A percentile compares a stretch with the other conserved stretches of the same genome.
These are phyloP conservation scores for Aphidius ervi DNA, from an alignment of 1,140 invertebrate species.

Conservation along the genomic window DNA sequence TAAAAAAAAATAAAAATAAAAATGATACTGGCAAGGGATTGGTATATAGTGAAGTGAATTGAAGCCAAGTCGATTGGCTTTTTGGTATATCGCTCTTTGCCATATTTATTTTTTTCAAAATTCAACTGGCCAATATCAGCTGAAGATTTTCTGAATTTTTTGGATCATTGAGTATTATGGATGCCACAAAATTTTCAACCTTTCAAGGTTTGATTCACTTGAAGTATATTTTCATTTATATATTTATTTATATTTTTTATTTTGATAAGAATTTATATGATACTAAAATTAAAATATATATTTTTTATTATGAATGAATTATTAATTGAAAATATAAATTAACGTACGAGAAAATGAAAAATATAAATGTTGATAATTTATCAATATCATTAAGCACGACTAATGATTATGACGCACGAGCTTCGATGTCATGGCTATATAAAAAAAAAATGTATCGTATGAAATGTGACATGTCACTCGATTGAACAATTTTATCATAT, in stretches of 20 bases:
- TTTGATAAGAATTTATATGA: too few relatives aligned
- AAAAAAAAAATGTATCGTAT: neutral
- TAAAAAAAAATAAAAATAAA: neutral
- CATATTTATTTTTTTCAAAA: slow-evolving; percentile 5
- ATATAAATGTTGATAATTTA: too few relatives aligned
- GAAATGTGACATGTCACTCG: neutral
- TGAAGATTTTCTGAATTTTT: slow-evolving; percentile 16
- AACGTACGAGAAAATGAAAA: too few relatives aligned
- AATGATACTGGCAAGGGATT: slow-evolving; percentile 7
- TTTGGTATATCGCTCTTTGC: neutral
- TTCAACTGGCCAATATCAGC: slow-evolving; percentile 14
- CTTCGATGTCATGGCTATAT: neutral
- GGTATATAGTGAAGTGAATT: neutral
- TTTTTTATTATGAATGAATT: too few relatives aligned
- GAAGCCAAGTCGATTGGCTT: slow-evolving; percentile 16
- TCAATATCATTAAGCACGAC: too few relatives aligned
- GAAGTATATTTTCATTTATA: neutral
- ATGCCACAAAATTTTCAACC: slow-evolving; percentile 9
- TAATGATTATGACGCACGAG: neutral
- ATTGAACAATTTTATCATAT: too few relatives aligned
- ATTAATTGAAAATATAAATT: too few relatives aligned
- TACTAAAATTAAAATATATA: too few relatives aligned
- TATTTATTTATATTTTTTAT: neutral
- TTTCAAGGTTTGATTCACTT: neutral
- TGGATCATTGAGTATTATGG: slow-evolving; percentile 12